phyloP scores from a whole-genome alignment of 2,888 invertebrate species.

The Apotomis turbidana region DNA sequence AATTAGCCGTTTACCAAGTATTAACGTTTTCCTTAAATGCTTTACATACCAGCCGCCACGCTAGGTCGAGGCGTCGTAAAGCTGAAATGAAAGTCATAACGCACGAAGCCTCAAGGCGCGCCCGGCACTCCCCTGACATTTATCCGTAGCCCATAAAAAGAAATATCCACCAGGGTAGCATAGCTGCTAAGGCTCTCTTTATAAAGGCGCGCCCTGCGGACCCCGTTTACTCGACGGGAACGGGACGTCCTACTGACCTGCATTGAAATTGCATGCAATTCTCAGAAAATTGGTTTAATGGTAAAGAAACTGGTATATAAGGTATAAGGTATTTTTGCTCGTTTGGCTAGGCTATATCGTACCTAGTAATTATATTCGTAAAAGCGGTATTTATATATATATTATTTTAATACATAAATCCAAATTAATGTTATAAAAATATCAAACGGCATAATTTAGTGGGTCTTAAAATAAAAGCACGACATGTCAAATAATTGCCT shows the following conservation, averaged over 20 bases:
- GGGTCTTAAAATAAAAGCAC: too few relatives aligned
- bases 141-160: conserved; percentile 81
- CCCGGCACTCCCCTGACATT: conserved; percentile 80
- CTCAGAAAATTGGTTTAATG: neutral
- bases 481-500: too few relatives aligned
- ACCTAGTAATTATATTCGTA: neutral
- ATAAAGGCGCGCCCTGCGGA: conserved; percentile 74
- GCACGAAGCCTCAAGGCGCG: conserved; percentile 59
- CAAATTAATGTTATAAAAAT: too few relatives aligned
- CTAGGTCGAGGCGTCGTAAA: conserved; percentile 50
- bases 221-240: conserved; percentile 55
- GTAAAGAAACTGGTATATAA: neutral
- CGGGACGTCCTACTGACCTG: conserved; percentile 72
- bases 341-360: neutral
- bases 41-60: conserved; percentile 16
- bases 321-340: neutral
- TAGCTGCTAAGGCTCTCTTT: conserved; percentile 66
- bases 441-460: too few relatives aligned
- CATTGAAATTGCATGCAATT: conserved; percentile 48
- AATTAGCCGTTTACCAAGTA: neutral
- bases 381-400: too few relatives aligned
- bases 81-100: conserved; percentile 61
- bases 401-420: too few relatives aligned
- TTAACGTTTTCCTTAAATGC: conserved; percentile 5
- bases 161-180: conserved; percentile 79